Percentiles rank a stretch among this genome's conserved stretches.
These are phyloP conservation scores for Iguana delicatissima DNA, from an alignment of 2,797 vertebrate species.

Conservation along the genomic window DNA sequence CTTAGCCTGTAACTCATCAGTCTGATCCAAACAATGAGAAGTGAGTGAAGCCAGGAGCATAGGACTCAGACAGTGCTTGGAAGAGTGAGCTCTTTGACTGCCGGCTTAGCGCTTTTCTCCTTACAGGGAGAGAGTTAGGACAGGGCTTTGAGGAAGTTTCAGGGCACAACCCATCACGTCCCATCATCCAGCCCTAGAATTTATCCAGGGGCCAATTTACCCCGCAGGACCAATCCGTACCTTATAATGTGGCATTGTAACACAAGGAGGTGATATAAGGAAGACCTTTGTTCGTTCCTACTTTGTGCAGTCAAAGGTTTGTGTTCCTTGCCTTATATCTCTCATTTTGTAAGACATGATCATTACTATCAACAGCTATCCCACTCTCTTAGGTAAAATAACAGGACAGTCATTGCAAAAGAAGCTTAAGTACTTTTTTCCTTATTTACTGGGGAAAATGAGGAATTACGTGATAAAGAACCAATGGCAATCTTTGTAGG, in stretches of 20 bases:
- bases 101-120: neutral
- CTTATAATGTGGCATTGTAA: neutral
- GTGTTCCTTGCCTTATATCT: neutral
- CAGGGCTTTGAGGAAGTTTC: neutral
- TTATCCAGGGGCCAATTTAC: neutral
- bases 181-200: neutral
- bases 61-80: neutral
- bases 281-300: neutral
- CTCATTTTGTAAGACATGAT: neutral
- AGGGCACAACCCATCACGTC: neutral
- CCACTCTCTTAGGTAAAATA: no score
- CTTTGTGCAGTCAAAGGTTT: neutral
- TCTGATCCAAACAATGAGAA: no score
- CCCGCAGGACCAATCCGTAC: neutral
- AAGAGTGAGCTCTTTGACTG: neutral
- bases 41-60: no score
- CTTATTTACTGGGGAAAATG: no score
- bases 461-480: no score
- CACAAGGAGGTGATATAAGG: neutral
- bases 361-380: no score
- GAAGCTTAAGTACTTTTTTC: no score
- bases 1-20: no score
- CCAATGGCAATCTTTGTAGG: no score
- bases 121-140: neutral
- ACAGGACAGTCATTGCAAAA: no score